phyloP scores from a whole-genome alignment of 2,888 invertebrate genomes.

The Hydrotaea cyrtoneurina region DNA sequence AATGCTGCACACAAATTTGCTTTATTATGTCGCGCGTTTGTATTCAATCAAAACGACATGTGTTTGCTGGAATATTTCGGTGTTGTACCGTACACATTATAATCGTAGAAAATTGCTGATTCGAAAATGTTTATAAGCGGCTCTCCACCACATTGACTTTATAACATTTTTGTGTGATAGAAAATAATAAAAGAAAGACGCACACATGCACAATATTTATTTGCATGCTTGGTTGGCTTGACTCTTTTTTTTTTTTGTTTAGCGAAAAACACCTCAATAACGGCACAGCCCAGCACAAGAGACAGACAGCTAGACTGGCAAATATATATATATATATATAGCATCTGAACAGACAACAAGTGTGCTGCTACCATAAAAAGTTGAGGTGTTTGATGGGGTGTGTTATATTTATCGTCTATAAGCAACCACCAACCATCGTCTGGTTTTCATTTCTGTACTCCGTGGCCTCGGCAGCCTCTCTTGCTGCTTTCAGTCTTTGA shows the following conservation, averaged over 20 bases:
- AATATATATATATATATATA: too few species aligned
- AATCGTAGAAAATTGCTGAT: slow-evolving; percentile 13
- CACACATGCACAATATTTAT: background rate
- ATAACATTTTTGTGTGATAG: background rate
- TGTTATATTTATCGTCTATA: background rate
- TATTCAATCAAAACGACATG: slow-evolving; percentile 13
- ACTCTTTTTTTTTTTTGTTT: background rate
- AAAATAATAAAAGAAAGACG: background rate
- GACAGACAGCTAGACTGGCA: background rate
- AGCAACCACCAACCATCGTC: background rate
- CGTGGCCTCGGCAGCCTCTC: background rate
- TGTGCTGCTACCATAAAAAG: background rate
- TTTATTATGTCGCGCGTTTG: background rate
- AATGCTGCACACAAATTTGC: slow-evolving; percentile 23
- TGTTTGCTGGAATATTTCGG: background rate
- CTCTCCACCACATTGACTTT: background rate
- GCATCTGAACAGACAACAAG: background rate
- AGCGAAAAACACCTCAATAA: background rate
- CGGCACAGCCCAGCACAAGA: too few species aligned
- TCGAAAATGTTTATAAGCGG: background rate
- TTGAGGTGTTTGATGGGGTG: background rate
- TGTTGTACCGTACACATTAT: background rate
- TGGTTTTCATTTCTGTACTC: background rate
- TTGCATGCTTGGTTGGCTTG: background rate
- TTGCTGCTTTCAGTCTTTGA: background rate